Evolutionary conservation across 2,113 vertebrate genomes (phyloP), one percentile per base, ranked within the genome.

Genomic region (Herpailurus yagouaroundi): DNA sequence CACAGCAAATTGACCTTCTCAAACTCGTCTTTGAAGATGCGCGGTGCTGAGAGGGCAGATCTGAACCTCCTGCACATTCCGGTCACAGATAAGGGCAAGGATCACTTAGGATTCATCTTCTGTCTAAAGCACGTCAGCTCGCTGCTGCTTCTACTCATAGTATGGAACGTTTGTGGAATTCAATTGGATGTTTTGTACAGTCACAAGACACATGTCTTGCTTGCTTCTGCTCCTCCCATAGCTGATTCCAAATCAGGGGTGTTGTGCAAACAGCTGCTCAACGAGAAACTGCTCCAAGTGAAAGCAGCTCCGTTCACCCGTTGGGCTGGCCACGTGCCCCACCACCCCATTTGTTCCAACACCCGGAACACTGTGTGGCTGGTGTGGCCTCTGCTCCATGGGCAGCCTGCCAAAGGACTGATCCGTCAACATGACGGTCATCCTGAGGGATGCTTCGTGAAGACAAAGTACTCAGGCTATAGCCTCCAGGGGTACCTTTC

Each of bases 261-360:
- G 36, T 63, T 82, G 73, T 92, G 68, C 52, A 74, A 94, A 73
- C 31, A 96, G 69, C 50, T 45, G 36, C 27, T 94, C 60, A 33
- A 1, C 74, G 31, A 80, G 71, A 69, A 64, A 41, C 2, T 14
- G 6, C 31, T 74, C 38, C 31, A 69, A 69, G 60, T 18, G 31
- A 68, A 69, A 13, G 80, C 12, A 25, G n/a, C n/a, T 31, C 31
- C 16, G 29, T 52, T 93, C 41, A 27, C 86, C 23, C 0, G 0
- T 33, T 45, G n/a, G 9, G 52, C 31, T 33, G 76, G 31, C 76
- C 38, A 48, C 0, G 1, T 57, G 31, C 71, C 33, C 41, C 60
- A 12, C 23, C 3, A 3, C 33, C 4, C 21, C 48, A 33, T 38
- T 64, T n/a, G 23, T 60, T 57, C 66, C 33, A 79, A 33, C 29